Evolutionary conservation across 37 sponge, comb jelly and placozoan species (phyloP), one percentile per base, ranked within the genome.

Genomic region (Eunapius fragilis): DNA sequence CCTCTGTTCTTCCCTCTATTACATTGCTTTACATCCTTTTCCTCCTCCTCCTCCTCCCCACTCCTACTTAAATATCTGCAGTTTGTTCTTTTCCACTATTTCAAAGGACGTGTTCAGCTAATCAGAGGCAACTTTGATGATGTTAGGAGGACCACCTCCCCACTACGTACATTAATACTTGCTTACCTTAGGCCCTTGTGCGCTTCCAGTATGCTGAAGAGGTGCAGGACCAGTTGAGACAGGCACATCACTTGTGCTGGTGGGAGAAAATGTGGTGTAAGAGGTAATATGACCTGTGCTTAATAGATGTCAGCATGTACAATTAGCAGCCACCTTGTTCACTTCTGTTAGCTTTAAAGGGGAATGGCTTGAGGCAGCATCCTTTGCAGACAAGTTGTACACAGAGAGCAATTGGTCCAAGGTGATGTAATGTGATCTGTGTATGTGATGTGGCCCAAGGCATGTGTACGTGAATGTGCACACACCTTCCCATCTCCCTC

Each of bases 191-290:
- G 94, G 92, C 92, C 11, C 87, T 85, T 11, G 78, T 26, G 17
- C 49, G 69, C 17, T 90, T 94, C 48, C 26, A 86, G 17, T 27
- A 50, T 14, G 77, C 78, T 36, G 50, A 86, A 25, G 70, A 69
- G 4, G 74, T 84, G 0, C 89, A 84, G 71, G 48, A 32, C 33
- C 74, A 92, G 50, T 95, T 94, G 96, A 84, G 34, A 37, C 88
- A 90, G 37, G 83, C 90, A 3, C 82, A 83, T 26, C 94, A 93
- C 49, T 28, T 95, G 5, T 89, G 85, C 82, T 95, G 84, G 71
- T 95, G 96, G 96, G 96, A 95, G 70, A 74, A 93, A 30, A 71
- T 84, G 49, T 95, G 94, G 94, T 93, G 91, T 31, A 67, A 90
- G 79, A 48, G 95, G 96, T 95, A 76, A 74, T 87, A 34, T 45